Evolutionary conservation across 2,797 vertebrate genomes (phyloP).

Genomic region (Pteropus rufus): DNA sequence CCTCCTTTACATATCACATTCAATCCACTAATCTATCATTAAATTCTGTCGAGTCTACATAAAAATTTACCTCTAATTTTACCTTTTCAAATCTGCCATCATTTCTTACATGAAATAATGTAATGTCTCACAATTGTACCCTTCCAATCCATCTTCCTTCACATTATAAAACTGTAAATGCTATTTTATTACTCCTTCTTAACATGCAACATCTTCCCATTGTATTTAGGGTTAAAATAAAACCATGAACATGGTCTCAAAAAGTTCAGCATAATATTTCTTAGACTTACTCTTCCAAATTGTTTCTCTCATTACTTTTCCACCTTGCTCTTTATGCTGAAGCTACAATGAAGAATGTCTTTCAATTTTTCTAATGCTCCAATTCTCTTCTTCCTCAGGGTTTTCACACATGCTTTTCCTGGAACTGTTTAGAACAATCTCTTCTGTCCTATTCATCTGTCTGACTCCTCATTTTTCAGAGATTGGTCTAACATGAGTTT

Average conservation of each 20-base stretch:
- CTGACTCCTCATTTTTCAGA: background rate
- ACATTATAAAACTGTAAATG: background rate
- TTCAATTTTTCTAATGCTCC: background rate
- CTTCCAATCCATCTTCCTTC: background rate
- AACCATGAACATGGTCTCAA: background rate
- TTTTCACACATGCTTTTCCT: background rate
- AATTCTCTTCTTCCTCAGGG: background rate
- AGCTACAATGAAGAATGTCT: background rate
- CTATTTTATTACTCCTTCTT: background rate
- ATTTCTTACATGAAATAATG: background rate
- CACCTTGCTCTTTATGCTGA: background rate
- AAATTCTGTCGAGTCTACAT: background rate
- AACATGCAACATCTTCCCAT: background rate
- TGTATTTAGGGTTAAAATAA: background rate
- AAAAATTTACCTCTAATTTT: background rate
- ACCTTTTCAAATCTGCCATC: background rate
- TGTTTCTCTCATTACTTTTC: background rate
- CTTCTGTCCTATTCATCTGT: background rate
- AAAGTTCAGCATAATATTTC: background rate
- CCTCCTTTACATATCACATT: background rate
- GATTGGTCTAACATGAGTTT: background rate
- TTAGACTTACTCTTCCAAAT: background rate
- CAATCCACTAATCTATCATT: background rate
- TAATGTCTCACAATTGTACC: background rate
- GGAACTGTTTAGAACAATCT: background rate